A percentile compares a stretch with the other conserved stretches of the same genome.
Conservation (phyloP, 2,797 vertebrate species). For the Typhlichthys eigenmanni region DNA sequence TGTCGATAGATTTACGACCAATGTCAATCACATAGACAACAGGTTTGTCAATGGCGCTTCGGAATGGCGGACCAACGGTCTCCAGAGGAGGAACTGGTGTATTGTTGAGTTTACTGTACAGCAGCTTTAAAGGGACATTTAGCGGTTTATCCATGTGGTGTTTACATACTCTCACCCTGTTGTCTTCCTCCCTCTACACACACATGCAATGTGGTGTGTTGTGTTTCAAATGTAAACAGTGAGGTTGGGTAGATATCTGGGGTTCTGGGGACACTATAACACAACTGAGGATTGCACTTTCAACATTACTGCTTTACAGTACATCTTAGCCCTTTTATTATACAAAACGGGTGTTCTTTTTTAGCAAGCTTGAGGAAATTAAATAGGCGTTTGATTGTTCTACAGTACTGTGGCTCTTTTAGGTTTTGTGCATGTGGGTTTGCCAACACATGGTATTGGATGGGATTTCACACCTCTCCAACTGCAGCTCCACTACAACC, state of each 20-base stretch:
- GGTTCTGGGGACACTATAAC: neutral
- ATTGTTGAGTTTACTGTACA: too few species aligned
- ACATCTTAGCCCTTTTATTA: neutral
- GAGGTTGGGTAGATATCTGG: neutral
- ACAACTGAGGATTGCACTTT: neutral
- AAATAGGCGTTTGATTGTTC: constrained; percentile 10
- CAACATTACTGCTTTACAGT: constrained; percentile 11
- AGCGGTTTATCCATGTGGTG: too few species aligned
- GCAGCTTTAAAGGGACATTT: neutral
- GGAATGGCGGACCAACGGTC: neutral
- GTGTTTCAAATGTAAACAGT: neutral
- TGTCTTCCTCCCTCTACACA: too few species aligned
- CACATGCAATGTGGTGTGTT: too few species aligned
- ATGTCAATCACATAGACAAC: too few species aligned
- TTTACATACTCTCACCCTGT: too few species aligned
- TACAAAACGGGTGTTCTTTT: neutral
- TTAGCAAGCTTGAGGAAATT: neutral
- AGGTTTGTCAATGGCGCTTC: too few species aligned
- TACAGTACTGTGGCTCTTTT: constrained; percentile 28
- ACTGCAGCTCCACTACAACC: constrained; percentile 21
- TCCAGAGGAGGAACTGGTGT: too few species aligned
- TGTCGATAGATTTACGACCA: too few species aligned
- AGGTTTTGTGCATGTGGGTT: constrained; percentile 23
- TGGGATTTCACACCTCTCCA: constrained; percentile 55
- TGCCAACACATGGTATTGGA: constrained; percentile 31